These are phyloP conservation scores for Rhea americana DNA, from an alignment of 2,113 vertebrate genomes.

Conservation along the genomic window DNA sequence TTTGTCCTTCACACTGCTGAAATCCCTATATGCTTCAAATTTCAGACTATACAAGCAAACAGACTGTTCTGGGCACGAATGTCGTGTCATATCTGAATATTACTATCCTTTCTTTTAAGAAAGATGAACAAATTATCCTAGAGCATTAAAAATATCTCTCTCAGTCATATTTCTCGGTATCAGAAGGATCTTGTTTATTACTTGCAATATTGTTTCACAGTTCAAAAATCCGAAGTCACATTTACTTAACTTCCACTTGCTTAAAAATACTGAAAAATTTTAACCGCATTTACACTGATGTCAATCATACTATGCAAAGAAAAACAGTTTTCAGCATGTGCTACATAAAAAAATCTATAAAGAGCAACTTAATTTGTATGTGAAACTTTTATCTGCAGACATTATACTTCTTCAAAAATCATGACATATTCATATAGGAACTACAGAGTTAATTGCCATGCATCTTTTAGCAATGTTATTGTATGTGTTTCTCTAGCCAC, in stretches of 20 bases:
- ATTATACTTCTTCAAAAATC: background rate
- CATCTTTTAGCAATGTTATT: background rate
- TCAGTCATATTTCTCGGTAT: background rate
- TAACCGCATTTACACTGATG: background rate
- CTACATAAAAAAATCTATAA: background rate
- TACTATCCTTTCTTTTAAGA: background rate
- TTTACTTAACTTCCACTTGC: background rate
- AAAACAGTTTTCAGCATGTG: background rate
- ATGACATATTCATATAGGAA: background rate
- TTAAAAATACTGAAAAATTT: background rate
- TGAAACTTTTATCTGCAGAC: background rate
- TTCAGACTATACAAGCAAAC: background rate
- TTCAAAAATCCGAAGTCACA: background rate
- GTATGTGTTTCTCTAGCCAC: background rate
- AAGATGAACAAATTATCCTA: background rate
- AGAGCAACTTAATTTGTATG: background rate
- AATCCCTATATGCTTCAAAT: background rate
- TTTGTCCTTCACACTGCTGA: conserved; percentile 44
- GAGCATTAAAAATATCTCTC: background rate
- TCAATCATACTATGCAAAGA: background rate
- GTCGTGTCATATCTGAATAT: background rate
- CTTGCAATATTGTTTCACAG: background rate
- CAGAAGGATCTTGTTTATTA: background rate
- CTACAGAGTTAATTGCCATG: background rate
- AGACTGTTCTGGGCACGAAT: background rate